Conservation (phyloP, 2,797 vertebrate genomes). For the Tachyglossus aculeatus region DNA sequence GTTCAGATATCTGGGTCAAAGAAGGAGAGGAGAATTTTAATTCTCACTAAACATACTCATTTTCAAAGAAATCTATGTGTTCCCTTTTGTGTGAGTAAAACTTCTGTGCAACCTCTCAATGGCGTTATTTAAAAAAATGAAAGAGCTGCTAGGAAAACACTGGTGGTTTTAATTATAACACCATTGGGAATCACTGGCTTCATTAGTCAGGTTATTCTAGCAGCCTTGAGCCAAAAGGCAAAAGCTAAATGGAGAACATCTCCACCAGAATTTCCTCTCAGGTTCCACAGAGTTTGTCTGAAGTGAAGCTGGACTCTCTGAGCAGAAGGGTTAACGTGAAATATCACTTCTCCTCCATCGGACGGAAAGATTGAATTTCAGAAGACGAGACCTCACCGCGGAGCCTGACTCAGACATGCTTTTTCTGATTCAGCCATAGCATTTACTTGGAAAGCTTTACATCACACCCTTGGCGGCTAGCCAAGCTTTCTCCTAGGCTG, state of each 20-base stretch:
- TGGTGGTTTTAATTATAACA: slow-evolving; percentile 66
- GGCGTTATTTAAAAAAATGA: slow-evolving; percentile 59
- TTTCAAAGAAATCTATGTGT: slow-evolving; percentile 43
- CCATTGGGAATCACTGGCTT: slow-evolving; percentile 57
- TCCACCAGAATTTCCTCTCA: slow-evolving; percentile 29
- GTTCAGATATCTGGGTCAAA: neutral
- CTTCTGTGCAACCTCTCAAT: slow-evolving; percentile 23
- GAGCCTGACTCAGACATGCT: slow-evolving; percentile 64
- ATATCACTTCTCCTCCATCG: slow-evolving; percentile 21
- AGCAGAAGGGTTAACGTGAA: slow-evolving; percentile 35
- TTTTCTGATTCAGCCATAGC: slow-evolving; percentile 71
- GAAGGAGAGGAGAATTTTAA: slow-evolving; percentile 27
- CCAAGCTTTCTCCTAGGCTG: slow-evolving; percentile 70
- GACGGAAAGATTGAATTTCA: slow-evolving; percentile 50
- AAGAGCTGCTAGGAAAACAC: slow-evolving; percentile 56
- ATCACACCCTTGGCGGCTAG: slow-evolving; percentile 72
- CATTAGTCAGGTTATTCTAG: slow-evolving; percentile 27
- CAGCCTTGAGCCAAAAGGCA: slow-evolving; percentile 40
- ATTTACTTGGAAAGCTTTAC: slow-evolving; percentile 72
- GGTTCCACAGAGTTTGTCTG: slow-evolving; percentile 20
- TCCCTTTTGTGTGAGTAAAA: slow-evolving; percentile 37
- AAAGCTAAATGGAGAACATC: slow-evolving; percentile 3
- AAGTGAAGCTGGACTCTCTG: neutral
- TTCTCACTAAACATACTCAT: slow-evolving; percentile 24
- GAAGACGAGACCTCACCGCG: slow-evolving; percentile 48